Conservation (phyloP, 2,113 vertebrate species). For the Bothrops jararaca region DNA sequence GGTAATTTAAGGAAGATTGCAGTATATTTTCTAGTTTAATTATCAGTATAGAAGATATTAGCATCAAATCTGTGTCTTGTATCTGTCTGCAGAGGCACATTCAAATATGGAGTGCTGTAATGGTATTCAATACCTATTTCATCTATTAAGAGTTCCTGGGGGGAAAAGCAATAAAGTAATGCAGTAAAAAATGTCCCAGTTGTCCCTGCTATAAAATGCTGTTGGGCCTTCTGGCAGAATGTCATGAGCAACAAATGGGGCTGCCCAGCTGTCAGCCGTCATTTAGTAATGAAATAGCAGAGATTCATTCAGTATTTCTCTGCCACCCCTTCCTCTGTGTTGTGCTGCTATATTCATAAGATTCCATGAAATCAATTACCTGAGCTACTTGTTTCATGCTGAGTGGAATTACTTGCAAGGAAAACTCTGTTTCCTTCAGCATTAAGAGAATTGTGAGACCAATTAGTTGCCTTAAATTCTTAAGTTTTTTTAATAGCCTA, state of each 20-base stretch:
- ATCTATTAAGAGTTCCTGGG: constrained; percentile 4
- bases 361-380: constrained; percentile 35
- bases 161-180: constrained; percentile 26
- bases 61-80: neutral
- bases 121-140: constrained; percentile 18
- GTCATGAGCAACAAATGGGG: constrained; percentile 18
- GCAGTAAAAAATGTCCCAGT: constrained; percentile 34
- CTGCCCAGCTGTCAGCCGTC: constrained; percentile 46
- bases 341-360: constrained; percentile 14
- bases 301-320: constrained; percentile 39
- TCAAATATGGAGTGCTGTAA: neutral
- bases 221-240: constrained; percentile 22
- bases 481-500: neutral
- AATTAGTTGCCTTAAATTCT: constrained; percentile 27
- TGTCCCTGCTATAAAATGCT: constrained; percentile 32
- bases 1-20: neutral
- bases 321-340: constrained; percentile 11
- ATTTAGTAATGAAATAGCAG: constrained; percentile 42
- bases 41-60: neutral
- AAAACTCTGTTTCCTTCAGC: constrained; percentile 2
- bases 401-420: constrained; percentile 27
- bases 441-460: constrained; percentile 23
- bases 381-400: constrained; percentile 25
- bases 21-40: neutral
- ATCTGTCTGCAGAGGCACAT: neutral